Evolutionary conservation across 2,113 vertebrate genomes (phyloP).

Genomic region (Aegotheles bennettii): DNA sequence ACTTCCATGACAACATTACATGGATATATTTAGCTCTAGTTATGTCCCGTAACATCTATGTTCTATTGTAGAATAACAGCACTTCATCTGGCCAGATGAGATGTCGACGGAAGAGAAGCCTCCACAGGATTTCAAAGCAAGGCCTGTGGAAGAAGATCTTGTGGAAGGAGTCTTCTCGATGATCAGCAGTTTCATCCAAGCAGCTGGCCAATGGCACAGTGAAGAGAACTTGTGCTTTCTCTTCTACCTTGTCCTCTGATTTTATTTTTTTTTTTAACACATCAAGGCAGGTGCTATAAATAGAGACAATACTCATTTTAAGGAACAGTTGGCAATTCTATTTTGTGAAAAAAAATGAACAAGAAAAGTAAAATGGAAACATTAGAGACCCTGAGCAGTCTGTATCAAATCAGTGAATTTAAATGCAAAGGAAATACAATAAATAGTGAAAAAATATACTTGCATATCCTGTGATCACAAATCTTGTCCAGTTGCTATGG

Average conservation of each 20-base stretch:
- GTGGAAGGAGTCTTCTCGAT: background rate
- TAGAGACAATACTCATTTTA: background rate
- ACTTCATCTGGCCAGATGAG: background rate
- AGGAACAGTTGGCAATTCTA: background rate
- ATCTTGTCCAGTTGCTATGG: background rate
- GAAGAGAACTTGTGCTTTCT: background rate
- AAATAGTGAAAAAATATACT: background rate
- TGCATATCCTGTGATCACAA: background rate
- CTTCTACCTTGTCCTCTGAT: background rate
- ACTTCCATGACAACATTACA: slow-evolving; percentile 6
- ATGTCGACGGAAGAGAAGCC: background rate
- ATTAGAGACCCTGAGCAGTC: background rate
- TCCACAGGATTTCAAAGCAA: background rate
- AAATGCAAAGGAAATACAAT: background rate
- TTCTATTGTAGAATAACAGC: background rate
- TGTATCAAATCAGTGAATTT: background rate
- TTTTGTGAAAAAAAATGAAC: background rate
- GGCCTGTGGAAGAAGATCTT: background rate
- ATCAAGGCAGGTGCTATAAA: background rate
- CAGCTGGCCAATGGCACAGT: background rate
- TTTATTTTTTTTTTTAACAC: background rate
- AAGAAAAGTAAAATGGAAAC: background rate
- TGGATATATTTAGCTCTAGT: background rate
- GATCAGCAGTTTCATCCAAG: background rate
- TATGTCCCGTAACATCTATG: background rate